Base-by-base conservation (phyloP, 1,140 invertebrate genomes). In the Listronotus bonariensis region DNA sequence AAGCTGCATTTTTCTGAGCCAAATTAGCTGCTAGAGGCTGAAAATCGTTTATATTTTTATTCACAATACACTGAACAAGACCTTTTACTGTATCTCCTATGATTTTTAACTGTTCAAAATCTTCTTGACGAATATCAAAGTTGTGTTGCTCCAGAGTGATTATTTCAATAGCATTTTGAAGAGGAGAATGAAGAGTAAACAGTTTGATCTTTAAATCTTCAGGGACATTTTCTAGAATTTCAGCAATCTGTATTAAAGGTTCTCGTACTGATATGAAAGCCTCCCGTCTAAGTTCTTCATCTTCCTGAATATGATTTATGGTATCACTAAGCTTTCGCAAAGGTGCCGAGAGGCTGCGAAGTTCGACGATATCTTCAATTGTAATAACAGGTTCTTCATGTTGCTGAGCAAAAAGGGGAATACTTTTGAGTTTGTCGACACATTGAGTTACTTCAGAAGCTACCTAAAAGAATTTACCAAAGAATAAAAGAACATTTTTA, bases 101-200 rank as follows among this genome's bases (percentile, higher is more conserved):
- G 1, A 14, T 20, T 15, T 34, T 46, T 26, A 74, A 41, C 10
- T 52, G 38, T 36, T 59, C 56, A 7, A 71, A 63, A 17, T 71
- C 70, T 10, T 56, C 51, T 0, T 49, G 6, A 49, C 41, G 32
- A 34, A 76, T 73, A 31, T 76, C 74, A 10, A 67, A 63, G 52
- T 74, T 73, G 17, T 60, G 68, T 55, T 69, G 67, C 58, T 78
- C 76, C 32, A 78, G 62, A 9, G 61, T 70, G 38, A 76, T 65
- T 10, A 78, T 72, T 64, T 78, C 76, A 12, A 78, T 61, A 26
- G 69, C 69, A 58, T 76, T 72, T 40, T 68, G 55, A 14, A 78
- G 42, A 20, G 72, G 67, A 42, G 69, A 67, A 26, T 71, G 60
- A 9, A 68, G 40, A 26, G 43, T 70, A 26, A 55, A 63, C 17